phyloP scores from a whole-genome alignment of 2,113 vertebrate genomes.

The Hirundichthys speculiger region DNA sequence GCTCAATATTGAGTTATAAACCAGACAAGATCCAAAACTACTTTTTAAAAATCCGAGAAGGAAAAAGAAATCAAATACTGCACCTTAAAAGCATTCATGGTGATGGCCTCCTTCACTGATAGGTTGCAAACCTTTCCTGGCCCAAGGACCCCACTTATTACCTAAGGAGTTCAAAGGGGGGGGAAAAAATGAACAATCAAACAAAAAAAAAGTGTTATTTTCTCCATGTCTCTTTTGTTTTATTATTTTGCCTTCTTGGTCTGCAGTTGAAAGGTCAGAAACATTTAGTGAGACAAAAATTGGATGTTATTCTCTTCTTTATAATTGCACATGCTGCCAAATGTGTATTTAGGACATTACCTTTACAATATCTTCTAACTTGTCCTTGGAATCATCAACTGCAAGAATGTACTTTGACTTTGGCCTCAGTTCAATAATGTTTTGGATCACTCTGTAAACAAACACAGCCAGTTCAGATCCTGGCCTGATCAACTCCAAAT shows the following conservation, averaged over 20 bases:
- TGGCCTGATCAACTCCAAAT: neutral
- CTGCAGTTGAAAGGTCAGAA: too few relatives aligned
- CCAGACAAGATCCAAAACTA: neutral
- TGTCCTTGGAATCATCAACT: conserved; percentile 85
- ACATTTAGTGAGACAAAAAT: too few relatives aligned
- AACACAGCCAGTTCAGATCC: conserved; percentile 18
- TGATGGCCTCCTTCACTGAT: conserved; percentile 80
- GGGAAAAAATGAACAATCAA: too few relatives aligned
- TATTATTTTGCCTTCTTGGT: too few relatives aligned
- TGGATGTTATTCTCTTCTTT: too few relatives aligned
- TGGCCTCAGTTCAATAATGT: conserved; percentile 84
- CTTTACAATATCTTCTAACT: conserved; percentile 86
- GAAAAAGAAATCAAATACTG: conserved; percentile 59
- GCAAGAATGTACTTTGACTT: conserved; percentile 87
- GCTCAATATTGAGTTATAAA: neutral
- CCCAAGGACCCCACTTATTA: conserved; percentile 85
- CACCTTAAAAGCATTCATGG: conserved; percentile 82
- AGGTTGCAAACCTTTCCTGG: conserved; percentile 83
- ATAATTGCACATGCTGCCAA: too few relatives aligned
- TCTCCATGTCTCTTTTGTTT: too few relatives aligned
- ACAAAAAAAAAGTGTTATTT: neutral
- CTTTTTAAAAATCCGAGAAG: neutral
- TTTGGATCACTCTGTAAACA: conserved; percentile 87
- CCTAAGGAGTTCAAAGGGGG: conserved; percentile 79
- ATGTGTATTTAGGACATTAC: conserved; percentile 58